Percentiles rank a stretch among this genome's conserved stretches.
Evolutionary conservation across 2,797 vertebrate genomes (phyloP).

Genomic region (Numenius phaeopus): DNA sequence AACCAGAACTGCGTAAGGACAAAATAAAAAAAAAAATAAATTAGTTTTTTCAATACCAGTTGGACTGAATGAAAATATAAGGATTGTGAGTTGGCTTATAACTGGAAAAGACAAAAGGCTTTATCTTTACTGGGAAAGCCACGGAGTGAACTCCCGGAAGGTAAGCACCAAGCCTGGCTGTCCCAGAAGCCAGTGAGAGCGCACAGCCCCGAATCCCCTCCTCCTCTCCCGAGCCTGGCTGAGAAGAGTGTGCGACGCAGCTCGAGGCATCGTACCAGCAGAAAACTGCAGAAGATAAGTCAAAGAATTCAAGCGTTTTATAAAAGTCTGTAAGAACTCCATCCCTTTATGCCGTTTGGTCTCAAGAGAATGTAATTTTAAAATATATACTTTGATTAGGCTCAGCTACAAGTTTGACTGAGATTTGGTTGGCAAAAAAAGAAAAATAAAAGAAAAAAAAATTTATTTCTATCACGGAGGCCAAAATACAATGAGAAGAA

Average conservation of each 20-base stretch:
- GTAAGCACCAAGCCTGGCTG: not conserved
- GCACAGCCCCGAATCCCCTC: not conserved
- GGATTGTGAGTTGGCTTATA: not conserved
- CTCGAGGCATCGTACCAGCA: not conserved
- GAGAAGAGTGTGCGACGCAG: not conserved
- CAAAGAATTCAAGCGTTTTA: not conserved
- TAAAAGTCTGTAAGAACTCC: not conserved
- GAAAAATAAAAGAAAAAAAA: not conserved
- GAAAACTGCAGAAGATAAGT: not conserved
- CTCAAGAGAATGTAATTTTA: not conserved
- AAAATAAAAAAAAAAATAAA: not conserved
- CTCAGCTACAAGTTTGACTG: not conserved
- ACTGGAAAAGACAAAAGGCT: not conserved
- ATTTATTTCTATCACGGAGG: not conserved
- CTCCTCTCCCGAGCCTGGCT: not conserved
- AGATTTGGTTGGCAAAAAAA: not conserved
- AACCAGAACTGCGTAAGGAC: not conserved
- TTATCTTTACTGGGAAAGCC: not conserved
- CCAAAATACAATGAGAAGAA: not conserved
- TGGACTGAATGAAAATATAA: not conserved
- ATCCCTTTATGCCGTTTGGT: not conserved
- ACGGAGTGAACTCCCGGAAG: not conserved
- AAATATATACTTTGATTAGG: not conserved
- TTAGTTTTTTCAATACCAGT: not conserved
- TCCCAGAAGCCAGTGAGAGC: not conserved